Base-by-base conservation (phyloP, 2,797 vertebrate genomes). In the Acridotheres tristis region DNA sequence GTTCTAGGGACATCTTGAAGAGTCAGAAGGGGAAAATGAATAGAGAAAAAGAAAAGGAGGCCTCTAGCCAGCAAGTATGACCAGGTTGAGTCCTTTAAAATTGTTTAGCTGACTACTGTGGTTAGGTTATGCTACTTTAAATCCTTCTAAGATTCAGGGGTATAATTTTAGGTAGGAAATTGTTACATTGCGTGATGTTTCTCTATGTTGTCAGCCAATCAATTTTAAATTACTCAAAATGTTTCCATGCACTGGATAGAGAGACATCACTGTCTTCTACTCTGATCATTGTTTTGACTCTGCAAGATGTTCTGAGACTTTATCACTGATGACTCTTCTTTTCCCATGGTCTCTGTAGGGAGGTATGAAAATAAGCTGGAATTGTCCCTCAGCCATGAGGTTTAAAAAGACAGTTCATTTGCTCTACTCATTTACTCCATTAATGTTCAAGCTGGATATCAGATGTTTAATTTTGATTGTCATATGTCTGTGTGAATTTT, bases 121-220 rank as follows among this genome's bases (percentile, higher is more conserved):
- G 14, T 63, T 62, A 27, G 58, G 17, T 63, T 71, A 19, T 55
- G 42, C 14, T 88, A 2, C 29, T 74, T 48, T n/a, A 86, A 72
- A 53, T 90, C 13, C 12, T 43, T 45, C 63, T 53, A 40, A 76
- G 53, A 42, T 67, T 47, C 32, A 55, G 36, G 50, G 42, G 38
- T 88, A 30, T 74, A 17, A 22, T 77, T 83, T 40, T 48, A 74
- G 26, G 16, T 71, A 26, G 8, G 43, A 57, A 16, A 54, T 48
- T 15, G 9, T 54, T 62, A 40, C 9, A 9, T 47, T 54, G 30
- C 0, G 0, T 34, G n/a, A 48, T 30, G 25, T 61, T 54, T 8
- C 0, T 0, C 14, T 42, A 0, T 11, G 25, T 54, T 62, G 48
- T 69, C 55, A 61, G 29, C 1, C 3, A 4, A 7, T 26, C 40